Evolutionary conservation across 2,888 invertebrate species (phyloP).

Genomic region (Dysmachus trigonus): DNA sequence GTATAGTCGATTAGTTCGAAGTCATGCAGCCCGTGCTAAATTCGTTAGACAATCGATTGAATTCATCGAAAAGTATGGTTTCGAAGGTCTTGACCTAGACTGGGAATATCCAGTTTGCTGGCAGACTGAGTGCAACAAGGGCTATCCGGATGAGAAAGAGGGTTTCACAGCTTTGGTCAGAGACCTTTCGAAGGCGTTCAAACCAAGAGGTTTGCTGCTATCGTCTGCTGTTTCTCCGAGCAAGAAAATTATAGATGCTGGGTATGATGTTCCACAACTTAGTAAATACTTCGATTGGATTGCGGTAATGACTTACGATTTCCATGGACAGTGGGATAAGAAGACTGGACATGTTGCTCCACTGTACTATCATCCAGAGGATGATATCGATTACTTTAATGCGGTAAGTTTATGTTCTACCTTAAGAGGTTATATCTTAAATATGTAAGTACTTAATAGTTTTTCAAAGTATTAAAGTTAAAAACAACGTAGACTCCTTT

Average conservation of each 20-base stretch:
- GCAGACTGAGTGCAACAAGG: slow-evolving; percentile 85
- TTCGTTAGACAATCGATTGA: slow-evolving; percentile 79
- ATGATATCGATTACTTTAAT: slow-evolving; percentile 84
- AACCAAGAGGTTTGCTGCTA: slow-evolving; percentile 74
- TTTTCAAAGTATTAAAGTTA: no score
- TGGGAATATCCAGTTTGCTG: slow-evolving; percentile 86
- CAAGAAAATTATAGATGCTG: slow-evolving; percentile 86
- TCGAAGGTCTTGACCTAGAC: slow-evolving; percentile 94
- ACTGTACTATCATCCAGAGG: slow-evolving; percentile 81
- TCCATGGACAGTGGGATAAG: slow-evolving; percentile 92
- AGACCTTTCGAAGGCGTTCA: slow-evolving; percentile 75
- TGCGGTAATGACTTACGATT: slow-evolving; percentile 92
- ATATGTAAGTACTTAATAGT: no score
- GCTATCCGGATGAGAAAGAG: slow-evolving; percentile 83
- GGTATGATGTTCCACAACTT: slow-evolving; percentile 82
- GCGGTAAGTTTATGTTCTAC: slow-evolving; percentile 68
- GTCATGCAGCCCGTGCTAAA: slow-evolving; percentile 73
- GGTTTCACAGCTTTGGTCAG: slow-evolving; percentile 78
- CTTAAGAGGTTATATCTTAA: background rate
- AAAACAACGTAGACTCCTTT: no score
- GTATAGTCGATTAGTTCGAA: slow-evolving; percentile 85
- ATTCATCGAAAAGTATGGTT: slow-evolving; percentile 82
- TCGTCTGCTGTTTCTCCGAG: slow-evolving; percentile 89
- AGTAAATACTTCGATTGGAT: slow-evolving; percentile 86
- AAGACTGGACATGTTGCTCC: slow-evolving; percentile 91